Conservation (phyloP, 2,113 vertebrate genomes). For the Mus musculus region GRCm39 chr8:129236001-129236500, state of each 20-base stretch:
- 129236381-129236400: background rate
- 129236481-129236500: background rate
- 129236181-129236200: background rate
- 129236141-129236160: background rate
- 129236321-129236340: background rate
- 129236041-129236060: background rate
- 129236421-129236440: background rate
- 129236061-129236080: background rate
- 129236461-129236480: background rate
- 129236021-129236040: background rate
- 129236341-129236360: background rate
- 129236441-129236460: background rate
- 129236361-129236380: background rate
- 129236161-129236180: background rate
- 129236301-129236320: background rate
- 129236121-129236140: background rate
- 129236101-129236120: background rate
- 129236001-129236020: background rate
- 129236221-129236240: background rate
- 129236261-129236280: background rate
- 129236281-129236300: background rate
- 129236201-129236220: background rate
- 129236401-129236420: background rate
- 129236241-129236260: background rate
- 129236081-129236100: background rate